Evolutionary conservation across 2,888 invertebrate genomes (phyloP).

Genomic region (Pristionchus fissidentatus): DNA sequence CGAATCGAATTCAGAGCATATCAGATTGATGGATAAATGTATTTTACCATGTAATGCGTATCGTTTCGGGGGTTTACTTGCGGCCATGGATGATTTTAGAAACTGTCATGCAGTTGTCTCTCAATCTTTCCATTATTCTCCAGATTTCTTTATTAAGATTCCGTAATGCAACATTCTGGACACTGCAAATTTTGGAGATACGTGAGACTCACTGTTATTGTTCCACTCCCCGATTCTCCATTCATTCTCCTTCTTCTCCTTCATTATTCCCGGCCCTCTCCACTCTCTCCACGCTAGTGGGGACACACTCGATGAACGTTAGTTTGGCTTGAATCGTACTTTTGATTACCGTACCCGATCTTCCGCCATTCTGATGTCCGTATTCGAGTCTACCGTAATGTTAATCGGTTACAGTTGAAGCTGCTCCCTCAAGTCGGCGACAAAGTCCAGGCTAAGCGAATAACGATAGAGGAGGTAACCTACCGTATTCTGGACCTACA

Average conservation of each 20-base stretch:
- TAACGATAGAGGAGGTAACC: neutral
- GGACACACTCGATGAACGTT: too few species aligned
- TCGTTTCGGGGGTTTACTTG: too few species aligned
- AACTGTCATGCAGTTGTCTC: too few species aligned
- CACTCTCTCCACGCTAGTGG: neutral
- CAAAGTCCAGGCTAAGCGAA: neutral
- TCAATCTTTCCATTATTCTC: too few species aligned
- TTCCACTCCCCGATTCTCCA: neutral
- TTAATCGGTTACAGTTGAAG: neutral
- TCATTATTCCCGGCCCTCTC: neutral
- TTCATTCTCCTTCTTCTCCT: neutral
- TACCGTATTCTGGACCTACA: neutral
- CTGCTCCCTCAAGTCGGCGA: neutral
- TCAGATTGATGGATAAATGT: neutral
- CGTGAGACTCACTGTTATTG: too few species aligned
- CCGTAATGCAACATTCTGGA: too few species aligned
- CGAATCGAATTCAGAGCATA: neutral
- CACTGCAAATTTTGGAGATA: too few species aligned
- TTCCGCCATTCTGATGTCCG: neutral
- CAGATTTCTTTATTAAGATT: too few species aligned
- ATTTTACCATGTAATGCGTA: too few species aligned
- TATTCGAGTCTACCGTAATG: too few species aligned
- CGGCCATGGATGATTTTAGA: too few species aligned
- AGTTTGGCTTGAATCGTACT: neutral
- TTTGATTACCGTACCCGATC: neutral